Evolutionary conservation across 2,888 invertebrate species (phyloP), one percentile per base, ranked within the genome.

Genomic region (Adineta ricciae): DNA sequence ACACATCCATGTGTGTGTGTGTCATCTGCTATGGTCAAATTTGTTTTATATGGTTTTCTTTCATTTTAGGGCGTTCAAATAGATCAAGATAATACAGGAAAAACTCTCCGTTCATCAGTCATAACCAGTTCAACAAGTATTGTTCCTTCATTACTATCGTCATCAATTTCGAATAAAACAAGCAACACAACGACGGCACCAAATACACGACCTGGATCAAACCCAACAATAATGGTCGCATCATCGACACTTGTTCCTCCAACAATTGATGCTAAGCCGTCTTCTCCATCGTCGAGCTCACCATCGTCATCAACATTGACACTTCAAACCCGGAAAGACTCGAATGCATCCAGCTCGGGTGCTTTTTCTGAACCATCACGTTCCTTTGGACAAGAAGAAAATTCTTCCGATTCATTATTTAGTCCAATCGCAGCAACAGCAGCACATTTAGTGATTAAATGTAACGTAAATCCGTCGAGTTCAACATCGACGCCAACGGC

Each of bases 361-460:
- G 41, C 78, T n/a, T 78, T 41, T n/a, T 78, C 78, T 41, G 78
- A 78, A n/a, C 1, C n/a, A 41, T 78, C 78, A 41, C 78, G 78
- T 24, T 78, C 78, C 9, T 78, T 38, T 41, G 78, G 78, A 36
- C 64, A 64, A 14, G 64, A 64, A 27, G 78, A 78, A 78, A 41
- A 41, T n/a, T 78, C 78, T n/a, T 41, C 78, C 2, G 78, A 78
- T 41, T 78, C 78, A 41, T 32, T 64, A 36, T 64, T 64, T 19
- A 32, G 27, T 64, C 64, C 14, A 32, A 32, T 32, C 27, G 8
- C 78, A 46, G 46, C 11, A 41, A 38, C 41, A 41, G 38, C 38
- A n/a, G 38, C 78, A 41, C 78, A 78, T 78, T 78, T 36, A 36
- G 41, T 78, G n/a, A 78, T 78, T 78, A 78, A 78, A 78, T 78